These are phyloP conservation scores for Zaprionus bogoriensis DNA, from an alignment of 2,888 invertebrate genomes.

Conservation along the genomic window DNA sequence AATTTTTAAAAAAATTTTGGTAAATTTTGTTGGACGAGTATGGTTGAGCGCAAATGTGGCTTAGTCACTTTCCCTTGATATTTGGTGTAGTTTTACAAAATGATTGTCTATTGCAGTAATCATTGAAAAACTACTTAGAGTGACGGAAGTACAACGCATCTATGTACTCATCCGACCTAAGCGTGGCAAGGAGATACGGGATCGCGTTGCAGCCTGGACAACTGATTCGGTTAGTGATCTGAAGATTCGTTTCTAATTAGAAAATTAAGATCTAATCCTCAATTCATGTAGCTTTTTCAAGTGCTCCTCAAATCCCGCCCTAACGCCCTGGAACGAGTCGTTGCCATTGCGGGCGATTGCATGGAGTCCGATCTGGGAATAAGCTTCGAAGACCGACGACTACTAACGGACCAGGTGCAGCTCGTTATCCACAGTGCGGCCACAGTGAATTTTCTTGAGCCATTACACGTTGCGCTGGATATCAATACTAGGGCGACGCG, in stretches of 20 bases:
- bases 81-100: not conserved
- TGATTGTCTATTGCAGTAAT: conserved; percentile 30
- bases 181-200: conserved; percentile 86
- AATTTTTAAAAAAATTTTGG: too few species aligned
- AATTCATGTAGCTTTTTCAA: conserved; percentile 6
- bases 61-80: not conserved
- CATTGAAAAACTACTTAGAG: conserved; percentile 63
- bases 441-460: conserved; percentile 90
- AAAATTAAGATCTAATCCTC: too few species aligned
- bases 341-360: conserved; percentile 82
- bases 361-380: conserved; percentile 80
- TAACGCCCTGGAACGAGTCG: conserved; percentile 75
- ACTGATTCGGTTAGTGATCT: conserved; percentile 85
- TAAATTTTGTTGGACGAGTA: too few species aligned
- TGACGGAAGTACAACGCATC: conserved; percentile 84
- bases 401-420: conserved; percentile 81
- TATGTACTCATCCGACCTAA: conserved; percentile 85
- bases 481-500: conserved; percentile 88
- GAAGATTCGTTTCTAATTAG: too few species aligned
- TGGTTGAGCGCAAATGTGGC: too few species aligned
- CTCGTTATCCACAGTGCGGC: conserved; percentile 94
- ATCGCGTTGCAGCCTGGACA: conserved; percentile 87
- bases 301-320: conserved; percentile 57
- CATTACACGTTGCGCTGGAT: conserved; percentile 86
- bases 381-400: conserved; percentile 73